Conservation (phyloP, 2,113 vertebrate species). For the Macquaria australasica region DNA sequence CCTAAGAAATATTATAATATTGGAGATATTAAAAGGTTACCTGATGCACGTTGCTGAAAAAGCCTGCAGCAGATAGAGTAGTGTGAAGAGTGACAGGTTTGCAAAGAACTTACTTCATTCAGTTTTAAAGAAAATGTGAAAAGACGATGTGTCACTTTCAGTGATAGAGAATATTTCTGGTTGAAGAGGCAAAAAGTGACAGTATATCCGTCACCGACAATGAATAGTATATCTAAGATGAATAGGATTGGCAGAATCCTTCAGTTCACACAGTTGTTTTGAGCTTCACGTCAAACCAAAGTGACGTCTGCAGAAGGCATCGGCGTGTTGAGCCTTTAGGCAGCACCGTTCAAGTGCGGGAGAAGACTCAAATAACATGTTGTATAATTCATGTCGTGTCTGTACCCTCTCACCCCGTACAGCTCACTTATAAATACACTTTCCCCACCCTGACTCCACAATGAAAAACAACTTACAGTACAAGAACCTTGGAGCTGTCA, state of each 20-base stretch:
- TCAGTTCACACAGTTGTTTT: neutral
- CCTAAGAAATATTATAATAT: neutral
- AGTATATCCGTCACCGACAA: neutral
- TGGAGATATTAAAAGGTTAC: slow-evolving; percentile 9
- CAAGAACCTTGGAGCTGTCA: slow-evolving; percentile 6
- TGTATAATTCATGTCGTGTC: slow-evolving; percentile 74
- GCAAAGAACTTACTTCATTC: neutral
- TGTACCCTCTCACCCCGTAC: slow-evolving; percentile 59
- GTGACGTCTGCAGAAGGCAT: slow-evolving; percentile 21
- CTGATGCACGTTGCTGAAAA: neutral
- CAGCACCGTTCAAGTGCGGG: slow-evolving; percentile 22
- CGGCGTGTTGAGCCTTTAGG: slow-evolving; percentile 20
- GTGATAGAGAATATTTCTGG: neutral
- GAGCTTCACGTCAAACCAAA: slow-evolving; percentile 16
- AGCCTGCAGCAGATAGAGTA: neutral
- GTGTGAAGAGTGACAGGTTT: neutral
- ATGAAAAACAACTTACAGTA: neutral
- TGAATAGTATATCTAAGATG: neutral
- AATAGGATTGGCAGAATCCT: neutral
- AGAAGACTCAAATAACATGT: slow-evolving; percentile 56
- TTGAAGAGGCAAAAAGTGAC: neutral
- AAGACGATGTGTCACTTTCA: neutral
- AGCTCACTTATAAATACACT: slow-evolving; percentile 63
- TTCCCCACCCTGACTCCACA: neutral
- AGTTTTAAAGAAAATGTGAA: neutral